These are phyloP conservation scores for Hylomyscus alleni DNA, from an alignment of 2,797 vertebrate genomes.

Conservation along the genomic window DNA sequence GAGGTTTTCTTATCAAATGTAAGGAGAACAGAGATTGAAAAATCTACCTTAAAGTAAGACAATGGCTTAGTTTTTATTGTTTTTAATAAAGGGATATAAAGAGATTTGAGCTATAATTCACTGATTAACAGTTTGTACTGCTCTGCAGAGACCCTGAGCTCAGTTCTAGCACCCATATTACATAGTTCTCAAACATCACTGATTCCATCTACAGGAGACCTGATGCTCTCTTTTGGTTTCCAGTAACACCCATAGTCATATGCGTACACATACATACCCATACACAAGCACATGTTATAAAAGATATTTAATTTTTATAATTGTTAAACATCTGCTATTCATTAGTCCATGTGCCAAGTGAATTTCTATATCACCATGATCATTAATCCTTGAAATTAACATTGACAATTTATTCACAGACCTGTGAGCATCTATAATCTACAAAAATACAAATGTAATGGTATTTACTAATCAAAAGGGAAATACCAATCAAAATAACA, in stretches of 20 bases:
- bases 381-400: constrained; percentile 10
- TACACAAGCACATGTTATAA: not conserved
- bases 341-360: not conserved
- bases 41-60: not conserved
- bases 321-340: not conserved
- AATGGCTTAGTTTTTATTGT: not conserved
- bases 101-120: not conserved
- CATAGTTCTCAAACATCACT: not conserved
- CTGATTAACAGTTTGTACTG: not conserved
- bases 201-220: not conserved
- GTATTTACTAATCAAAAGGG: not conserved
- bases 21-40: not conserved
- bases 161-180: too few relatives aligned
- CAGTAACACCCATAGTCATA: not conserved
- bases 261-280: not conserved
- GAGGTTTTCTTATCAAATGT: not conserved
- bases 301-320: not conserved
- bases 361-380: not conserved
- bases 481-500: not conserved
- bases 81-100: not conserved
- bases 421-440: not conserved
- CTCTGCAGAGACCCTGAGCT: not conserved
- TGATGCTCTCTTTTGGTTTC: not conserved
- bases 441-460: not conserved
- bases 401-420: not conserved